Base-by-base conservation (phyloP, 2,888 invertebrate genomes). In the Brachycybe producta region DNA sequence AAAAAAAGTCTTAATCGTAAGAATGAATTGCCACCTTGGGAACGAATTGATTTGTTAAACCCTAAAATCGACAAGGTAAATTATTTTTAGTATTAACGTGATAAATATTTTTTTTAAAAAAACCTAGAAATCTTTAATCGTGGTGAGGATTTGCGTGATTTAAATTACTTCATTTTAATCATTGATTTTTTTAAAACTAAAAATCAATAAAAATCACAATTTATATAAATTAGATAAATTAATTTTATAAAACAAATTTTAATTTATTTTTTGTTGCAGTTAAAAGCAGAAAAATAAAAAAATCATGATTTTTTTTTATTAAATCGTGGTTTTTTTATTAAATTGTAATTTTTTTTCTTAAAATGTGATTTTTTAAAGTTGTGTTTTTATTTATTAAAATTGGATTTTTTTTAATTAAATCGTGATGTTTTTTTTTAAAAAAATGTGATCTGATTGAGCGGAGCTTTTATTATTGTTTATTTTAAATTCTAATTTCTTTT, bases 11-110 rank as follows among this genome's bases (percentile, higher is more conserved):
- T 13, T 11, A 27, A 19, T 17, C 28, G 23, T 23, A 44, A 15
- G 23, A 44, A 32, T 32, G 32, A 30, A n/a, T 5, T 46, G 19
- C 46, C 46, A 2, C 46, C 46, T 38, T 46, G 46, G 46, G 46
- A 46, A 46, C 5, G 46, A 36, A 36, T 46, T 2, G 46, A 46
- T 26, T 23, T 46, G 46, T n/a, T 3, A 2, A 34, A 46, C 36
- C 46, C 46, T 15, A 46, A 46, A 24, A n/a, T 21, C 23, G 24
- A 11, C 5, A 46, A 46, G 36, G 46, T 46, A 43, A 30, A 11
- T 30, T 30, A 11, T 30, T 30, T 30, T n/a, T 30, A n/a, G 32
- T 30, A n/a, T 30, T 30, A 11, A 30, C 32, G 13, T 8, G 32
- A 11, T 8, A 8, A 30, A n/a, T 8, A 11, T 11, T n/a, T n/a